A percentile compares a stretch with the other conserved stretches of the same genome.
These are phyloP conservation scores for Nebria salina DNA, from an alignment of 2,888 invertebrate genomes.

Conservation along the genomic window DNA sequence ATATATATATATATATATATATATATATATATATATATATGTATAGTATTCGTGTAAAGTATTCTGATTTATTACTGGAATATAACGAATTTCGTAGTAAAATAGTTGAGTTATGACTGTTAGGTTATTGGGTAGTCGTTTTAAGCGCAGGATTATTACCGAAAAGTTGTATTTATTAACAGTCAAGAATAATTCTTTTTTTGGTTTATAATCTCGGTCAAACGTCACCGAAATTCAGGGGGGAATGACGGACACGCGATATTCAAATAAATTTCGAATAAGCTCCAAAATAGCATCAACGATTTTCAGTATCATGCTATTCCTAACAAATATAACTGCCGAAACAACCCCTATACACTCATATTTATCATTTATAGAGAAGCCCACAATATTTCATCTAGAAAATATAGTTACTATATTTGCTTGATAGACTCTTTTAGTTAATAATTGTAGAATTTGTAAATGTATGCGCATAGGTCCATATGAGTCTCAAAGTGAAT, in stretches of 20 bases:
- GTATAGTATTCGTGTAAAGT: not conserved
- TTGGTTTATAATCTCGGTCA: conserved; percentile 36
- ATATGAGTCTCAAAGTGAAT: too few species aligned
- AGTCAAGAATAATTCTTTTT: conserved; percentile 35
- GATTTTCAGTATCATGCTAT: conserved; percentile 38
- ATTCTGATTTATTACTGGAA: conserved; percentile 25
- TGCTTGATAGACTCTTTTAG: too few species aligned
- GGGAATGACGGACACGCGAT: conserved; percentile 39
- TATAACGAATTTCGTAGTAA: not conserved
- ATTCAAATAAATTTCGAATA: conserved; percentile 46
- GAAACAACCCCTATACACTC: not conserved
- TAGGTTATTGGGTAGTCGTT: conserved; percentile 19
- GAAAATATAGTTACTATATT: too few species aligned
- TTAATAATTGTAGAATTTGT: too few species aligned
- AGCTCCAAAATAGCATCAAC: conserved; percentile 40
- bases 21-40: not conserved
- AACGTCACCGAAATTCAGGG: conserved; percentile 30
- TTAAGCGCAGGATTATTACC: conserved; percentile 41
- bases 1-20: too few species aligned
- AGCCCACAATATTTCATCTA: too few species aligned
- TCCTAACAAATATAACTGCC: not conserved
- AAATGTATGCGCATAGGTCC: too few species aligned
- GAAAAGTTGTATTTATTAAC: conserved; percentile 41
- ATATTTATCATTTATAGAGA: not conserved
- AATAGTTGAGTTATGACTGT: not conserved